Percentiles rank a stretch among this genome's conserved stretches.
These are phyloP conservation scores for Lycocerus yunnanus DNA, from an alignment of 2,888 invertebrate species.

Conservation along the genomic window DNA sequence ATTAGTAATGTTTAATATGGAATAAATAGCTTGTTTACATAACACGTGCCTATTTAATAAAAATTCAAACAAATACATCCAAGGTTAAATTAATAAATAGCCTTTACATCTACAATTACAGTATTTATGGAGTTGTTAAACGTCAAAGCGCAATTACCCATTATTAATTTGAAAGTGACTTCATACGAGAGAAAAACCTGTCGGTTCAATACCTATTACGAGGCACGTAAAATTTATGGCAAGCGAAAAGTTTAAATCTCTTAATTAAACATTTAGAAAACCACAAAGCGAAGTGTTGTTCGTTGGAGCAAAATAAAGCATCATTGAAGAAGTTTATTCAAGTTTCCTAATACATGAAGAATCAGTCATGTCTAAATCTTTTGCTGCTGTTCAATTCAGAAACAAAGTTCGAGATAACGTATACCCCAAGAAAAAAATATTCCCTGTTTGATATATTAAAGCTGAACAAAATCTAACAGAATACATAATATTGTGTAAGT, in stretches of 20 bases:
- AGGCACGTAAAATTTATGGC: background rate
- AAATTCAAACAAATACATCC: background rate
- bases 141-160: background rate
- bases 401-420: background rate
- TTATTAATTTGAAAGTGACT: background rate
- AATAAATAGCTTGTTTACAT: background rate
- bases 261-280: background rate
- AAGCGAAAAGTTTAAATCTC: background rate
- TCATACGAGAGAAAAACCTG: background rate
- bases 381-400: background rate
- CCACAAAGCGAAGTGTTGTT: background rate
- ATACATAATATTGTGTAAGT: no score
- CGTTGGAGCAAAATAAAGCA: background rate
- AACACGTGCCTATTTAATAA: background rate
- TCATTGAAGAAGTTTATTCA: background rate
- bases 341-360: background rate
- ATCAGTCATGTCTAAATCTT: background rate
- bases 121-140: background rate
- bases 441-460: background rate
- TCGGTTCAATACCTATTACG: background rate
- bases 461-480: no score
- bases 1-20: background rate
- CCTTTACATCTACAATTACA: background rate
- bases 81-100: background rate
- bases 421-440: background rate